Conservation (phyloP, 2,113 vertebrate species). For the Thamnophis sirtalis region DNA sequence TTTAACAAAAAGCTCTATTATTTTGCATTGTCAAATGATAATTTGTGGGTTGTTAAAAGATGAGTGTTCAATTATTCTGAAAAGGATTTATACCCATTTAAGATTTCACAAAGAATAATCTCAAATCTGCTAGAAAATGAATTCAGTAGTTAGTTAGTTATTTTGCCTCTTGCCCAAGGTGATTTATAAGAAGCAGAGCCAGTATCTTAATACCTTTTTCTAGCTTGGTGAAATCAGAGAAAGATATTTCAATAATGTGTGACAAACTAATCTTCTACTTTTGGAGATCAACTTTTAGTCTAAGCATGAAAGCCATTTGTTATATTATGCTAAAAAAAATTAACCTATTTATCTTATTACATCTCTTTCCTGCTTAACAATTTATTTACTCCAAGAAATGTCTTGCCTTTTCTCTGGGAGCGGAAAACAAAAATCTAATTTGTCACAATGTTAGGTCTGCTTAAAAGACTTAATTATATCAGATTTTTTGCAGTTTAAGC, state of each 20-base stretch:
- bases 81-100: constrained; percentile 60
- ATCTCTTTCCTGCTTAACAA: background rate
- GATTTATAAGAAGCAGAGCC: background rate
- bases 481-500: background rate
- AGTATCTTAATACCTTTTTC: background rate
- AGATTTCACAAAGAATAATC: constrained; percentile 29
- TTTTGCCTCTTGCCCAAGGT: background rate
- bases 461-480: background rate
- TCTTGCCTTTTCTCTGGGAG: background rate
- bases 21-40: constrained; percentile 79
- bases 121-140: constrained; percentile 30
- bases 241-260: background rate
- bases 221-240: background rate
- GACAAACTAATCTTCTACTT: background rate
- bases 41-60: constrained; percentile 75
- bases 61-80: constrained; percentile 74
- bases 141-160: background rate
- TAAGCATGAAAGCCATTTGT: background rate
- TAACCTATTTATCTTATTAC: background rate
- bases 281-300: background rate
- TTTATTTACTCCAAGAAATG: background rate
- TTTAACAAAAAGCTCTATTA: constrained; percentile 79
- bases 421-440: background rate
- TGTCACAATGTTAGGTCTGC: background rate
- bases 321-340: background rate